Percentiles rank a stretch among this genome's conserved stretches.
Evolutionary conservation across 2,113 vertebrate genomes (phyloP).

Genomic region (Pelodiscus sinensis): DNA sequence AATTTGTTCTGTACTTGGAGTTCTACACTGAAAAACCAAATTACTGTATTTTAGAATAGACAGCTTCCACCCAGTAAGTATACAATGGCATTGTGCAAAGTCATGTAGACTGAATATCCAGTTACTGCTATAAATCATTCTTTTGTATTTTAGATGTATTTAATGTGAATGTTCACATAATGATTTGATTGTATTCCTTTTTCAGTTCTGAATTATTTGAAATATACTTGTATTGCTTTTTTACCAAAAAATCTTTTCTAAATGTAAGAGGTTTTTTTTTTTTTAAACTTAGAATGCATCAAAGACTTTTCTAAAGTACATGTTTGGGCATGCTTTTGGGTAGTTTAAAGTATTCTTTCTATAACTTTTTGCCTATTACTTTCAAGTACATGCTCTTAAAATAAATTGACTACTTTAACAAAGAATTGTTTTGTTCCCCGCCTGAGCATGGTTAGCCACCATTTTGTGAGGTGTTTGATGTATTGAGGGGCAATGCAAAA

Average conservation of each 20-base stretch:
- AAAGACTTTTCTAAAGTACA: background rate
- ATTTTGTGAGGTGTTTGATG: background rate
- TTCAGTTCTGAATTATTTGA: background rate
- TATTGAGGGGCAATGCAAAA: background rate
- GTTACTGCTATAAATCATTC: background rate
- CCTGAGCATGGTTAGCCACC: background rate
- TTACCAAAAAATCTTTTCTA: background rate
- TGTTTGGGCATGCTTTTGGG: background rate
- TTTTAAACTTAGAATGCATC: background rate
- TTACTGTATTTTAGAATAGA: background rate
- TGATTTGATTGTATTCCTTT: background rate
- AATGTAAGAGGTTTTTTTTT: background rate
- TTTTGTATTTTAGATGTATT: background rate
- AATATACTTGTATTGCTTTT: background rate
- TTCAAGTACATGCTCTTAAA: background rate
- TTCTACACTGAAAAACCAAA: background rate
- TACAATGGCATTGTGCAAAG: slow-evolving; percentile 23
- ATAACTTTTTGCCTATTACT: background rate
- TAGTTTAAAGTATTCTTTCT: background rate
- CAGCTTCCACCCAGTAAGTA: slow-evolving; percentile 33
- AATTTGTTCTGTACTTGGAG: slow-evolving; percentile 26
- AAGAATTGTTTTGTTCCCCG: background rate
- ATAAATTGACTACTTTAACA: fast-evolving
- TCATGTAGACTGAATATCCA: background rate
- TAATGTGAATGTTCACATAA: background rate